Base-by-base conservation (phyloP, 2,888 invertebrate genomes). In the Scrobipalpa atriplicella region DNA sequence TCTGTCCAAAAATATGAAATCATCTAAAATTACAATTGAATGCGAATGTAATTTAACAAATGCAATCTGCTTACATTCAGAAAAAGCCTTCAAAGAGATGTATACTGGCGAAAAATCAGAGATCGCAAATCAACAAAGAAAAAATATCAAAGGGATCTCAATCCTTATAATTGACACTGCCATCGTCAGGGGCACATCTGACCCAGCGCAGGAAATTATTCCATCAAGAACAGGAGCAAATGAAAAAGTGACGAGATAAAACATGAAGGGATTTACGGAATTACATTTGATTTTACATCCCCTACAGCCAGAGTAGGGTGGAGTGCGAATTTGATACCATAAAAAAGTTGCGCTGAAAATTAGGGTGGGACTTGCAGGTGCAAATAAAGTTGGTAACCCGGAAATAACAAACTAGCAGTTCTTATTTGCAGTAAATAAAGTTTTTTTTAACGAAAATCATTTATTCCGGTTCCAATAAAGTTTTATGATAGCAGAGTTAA, bases 141-240 rank as follows among this genome's bases (percentile, higher is more conserved):
- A 56, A 56, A n/a, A 58, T 29, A 38, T 58, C 16, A 58, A 58
- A 58, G 36, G 29, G 58, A 16, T 8, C 38, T 29, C 19, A 56
- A 21, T 56, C 13, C 21, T 56, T 29, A 58, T 58, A 38, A 58
- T 58, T 58, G 38, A 58, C 58, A 38, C 38, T 38, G 58, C 36
- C 38, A 58, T 16, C 58, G 38, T 58, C 58, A 58, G 58, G 58
- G n/a, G 10, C 6, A 39, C 18, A 39, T 19, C 62, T 51, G 60
- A 61, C 61, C 36, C 29, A 18, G 47, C 19, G 52, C 62, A 56
- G 66, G 56, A 66, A 66, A 66, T 66, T 62, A 62, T 66, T 54
- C 54, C 16, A 66, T 66, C 66, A 62, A 62, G 56, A 62, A 62
- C 66, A 62, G 62, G 13, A 41, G 39, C 51, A 43, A 66, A 62